Conservation (phyloP, 1,140 invertebrate genomes). For the Colletes gigas region DNA sequence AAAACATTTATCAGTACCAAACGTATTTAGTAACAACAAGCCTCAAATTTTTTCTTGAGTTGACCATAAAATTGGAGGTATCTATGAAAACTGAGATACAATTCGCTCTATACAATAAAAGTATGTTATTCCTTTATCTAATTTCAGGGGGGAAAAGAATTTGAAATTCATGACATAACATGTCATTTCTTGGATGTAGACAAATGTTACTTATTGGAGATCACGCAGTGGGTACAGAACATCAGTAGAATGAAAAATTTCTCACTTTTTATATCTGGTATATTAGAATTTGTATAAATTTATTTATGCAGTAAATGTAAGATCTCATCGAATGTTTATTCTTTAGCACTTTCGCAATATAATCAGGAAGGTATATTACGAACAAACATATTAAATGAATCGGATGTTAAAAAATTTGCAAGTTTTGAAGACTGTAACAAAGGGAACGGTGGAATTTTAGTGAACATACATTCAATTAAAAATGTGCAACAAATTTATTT, state of each 20-base stretch:
- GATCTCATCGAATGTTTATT: not conserved
- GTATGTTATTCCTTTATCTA: constrained; percentile 3
- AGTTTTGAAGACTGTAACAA: constrained; percentile 7
- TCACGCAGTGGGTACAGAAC: constrained; percentile 50
- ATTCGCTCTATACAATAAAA: not conserved
- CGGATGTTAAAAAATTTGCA: constrained; percentile 38
- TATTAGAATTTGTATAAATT: constrained; percentile 10
- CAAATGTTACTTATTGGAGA: constrained; percentile 48
- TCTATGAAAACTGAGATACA: not conserved
- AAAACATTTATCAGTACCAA: constrained; percentile 52
- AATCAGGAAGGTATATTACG: constrained; percentile 36
- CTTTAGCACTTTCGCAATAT: constrained; percentile 59
- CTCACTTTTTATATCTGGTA: constrained; percentile 62
- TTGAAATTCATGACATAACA: constrained; percentile 51
- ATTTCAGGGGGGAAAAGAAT: constrained; percentile 35
- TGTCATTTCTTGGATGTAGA: constrained; percentile 51
- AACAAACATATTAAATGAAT: constrained; percentile 34
- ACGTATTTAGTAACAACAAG: constrained; percentile 47
- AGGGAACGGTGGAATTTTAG: constrained; percentile 47
- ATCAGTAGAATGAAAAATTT: constrained; percentile 59
- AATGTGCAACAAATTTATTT: constrained; percentile 36
- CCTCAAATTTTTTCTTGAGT: constrained; percentile 38
- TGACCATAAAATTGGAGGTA: constrained; percentile 55
- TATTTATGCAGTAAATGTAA: not conserved
- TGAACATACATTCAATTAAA: constrained; percentile 34